These are phyloP conservation scores for Indicator maculatus DNA, from an alignment of 2,113 vertebrate species.

Conservation along the genomic window DNA sequence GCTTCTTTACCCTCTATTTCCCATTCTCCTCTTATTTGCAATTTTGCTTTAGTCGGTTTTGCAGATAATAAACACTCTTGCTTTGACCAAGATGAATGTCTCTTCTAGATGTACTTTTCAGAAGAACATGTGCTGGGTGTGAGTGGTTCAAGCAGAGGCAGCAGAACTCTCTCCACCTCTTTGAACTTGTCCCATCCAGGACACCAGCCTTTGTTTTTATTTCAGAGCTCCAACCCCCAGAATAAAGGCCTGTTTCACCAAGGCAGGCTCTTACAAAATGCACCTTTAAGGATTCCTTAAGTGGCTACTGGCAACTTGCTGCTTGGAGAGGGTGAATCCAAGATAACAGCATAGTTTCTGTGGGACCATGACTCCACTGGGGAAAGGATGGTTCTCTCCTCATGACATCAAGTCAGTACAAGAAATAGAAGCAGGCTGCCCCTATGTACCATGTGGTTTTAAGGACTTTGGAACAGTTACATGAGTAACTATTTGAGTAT, in stretches of 20 bases:
- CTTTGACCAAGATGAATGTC: neutral
- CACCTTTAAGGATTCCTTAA: neutral
- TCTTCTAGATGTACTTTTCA: neutral
- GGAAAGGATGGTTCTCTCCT: neutral
- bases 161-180: neutral
- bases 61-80: neutral
- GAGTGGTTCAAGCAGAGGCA: neutral
- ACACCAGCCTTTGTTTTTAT: neutral
- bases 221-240: neutral
- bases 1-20: neutral
- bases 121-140: neutral
- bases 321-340: neutral
- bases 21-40: neutral
- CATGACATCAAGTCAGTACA: neutral
- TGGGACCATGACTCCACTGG: neutral
- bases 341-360: neutral
- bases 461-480: slow-evolving; percentile 35
- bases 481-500: neutral
- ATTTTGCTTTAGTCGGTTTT: neutral
- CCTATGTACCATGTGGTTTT: neutral
- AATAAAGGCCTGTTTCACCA: neutral
- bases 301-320: neutral
- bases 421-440: slow-evolving; percentile 38
- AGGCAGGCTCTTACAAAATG: neutral
- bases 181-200: neutral